Conservation (phyloP, 2,113 vertebrate genomes). For the Aspiorhynchus laticeps region DNA sequence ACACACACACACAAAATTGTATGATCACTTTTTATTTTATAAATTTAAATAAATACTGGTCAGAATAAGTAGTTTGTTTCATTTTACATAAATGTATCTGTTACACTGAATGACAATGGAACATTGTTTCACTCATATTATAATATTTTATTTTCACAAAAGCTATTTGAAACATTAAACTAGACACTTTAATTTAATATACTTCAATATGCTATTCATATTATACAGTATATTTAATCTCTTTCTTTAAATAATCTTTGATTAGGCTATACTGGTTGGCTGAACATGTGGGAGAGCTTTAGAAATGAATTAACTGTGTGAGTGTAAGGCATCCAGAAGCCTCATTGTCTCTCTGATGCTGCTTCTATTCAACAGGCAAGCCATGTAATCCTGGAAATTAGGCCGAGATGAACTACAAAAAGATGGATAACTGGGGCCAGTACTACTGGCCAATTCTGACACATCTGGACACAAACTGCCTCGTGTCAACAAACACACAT, state of each 20-base stretch:
- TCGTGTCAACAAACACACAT: neutral
- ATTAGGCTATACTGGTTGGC: neutral
- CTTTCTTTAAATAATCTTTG: neutral
- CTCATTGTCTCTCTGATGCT: slow-evolving; percentile 38
- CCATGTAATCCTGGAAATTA: slow-evolving; percentile 55
- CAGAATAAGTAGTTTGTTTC: too few relatives aligned
- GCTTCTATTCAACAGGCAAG: slow-evolving; percentile 47
- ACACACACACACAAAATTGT: too few relatives aligned
- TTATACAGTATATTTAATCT: too few relatives aligned
- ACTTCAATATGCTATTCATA: too few relatives aligned
- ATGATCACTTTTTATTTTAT: too few relatives aligned
- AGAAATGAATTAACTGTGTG: slow-evolving; percentile 53
- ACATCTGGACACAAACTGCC: slow-evolving; percentile 40
- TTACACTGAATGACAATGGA: too few relatives aligned
- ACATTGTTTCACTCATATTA: too few relatives aligned
- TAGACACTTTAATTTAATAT: too few relatives aligned
- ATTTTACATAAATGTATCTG: too few relatives aligned
- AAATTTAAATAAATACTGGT: too few relatives aligned
- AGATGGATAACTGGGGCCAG: slow-evolving; percentile 52
- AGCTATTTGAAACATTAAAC: too few relatives aligned
- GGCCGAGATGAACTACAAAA: slow-evolving; percentile 53
- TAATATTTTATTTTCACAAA: too few relatives aligned
- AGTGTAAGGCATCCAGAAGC: slow-evolving; percentile 47
- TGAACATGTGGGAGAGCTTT: slow-evolving; percentile 25
- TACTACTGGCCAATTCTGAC: slow-evolving; percentile 27